Evolutionary conservation across 30 jellyfish, hydroid and myxozoan genomes (phyloP).

Genomic region (Aurelia coerulea): DNA sequence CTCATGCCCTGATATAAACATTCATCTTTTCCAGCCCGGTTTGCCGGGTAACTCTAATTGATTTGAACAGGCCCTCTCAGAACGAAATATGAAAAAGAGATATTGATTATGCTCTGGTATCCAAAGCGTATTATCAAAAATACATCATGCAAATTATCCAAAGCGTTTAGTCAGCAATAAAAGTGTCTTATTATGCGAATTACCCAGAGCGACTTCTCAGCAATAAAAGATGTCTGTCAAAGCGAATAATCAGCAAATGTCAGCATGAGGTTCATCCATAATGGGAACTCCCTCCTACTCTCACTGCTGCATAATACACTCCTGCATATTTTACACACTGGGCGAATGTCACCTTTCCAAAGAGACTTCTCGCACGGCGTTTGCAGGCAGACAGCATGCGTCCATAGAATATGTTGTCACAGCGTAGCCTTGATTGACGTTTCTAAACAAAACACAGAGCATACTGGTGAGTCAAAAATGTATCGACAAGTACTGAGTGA

Average conservation of each 20-base stretch:
- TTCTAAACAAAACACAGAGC: constrained; percentile 15
- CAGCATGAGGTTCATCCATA: constrained; percentile 11
- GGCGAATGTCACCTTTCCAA: constrained; percentile 16
- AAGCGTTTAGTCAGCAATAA: no score
- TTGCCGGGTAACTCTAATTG: no score
- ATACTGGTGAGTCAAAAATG: not conserved
- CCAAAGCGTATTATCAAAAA: no score
- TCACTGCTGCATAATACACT: constrained; percentile 23
- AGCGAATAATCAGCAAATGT: not conserved
- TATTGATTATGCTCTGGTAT: no score
- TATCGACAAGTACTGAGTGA: not conserved
- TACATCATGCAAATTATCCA: no score
- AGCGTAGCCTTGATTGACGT: constrained; percentile 25
- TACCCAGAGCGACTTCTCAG: no score
- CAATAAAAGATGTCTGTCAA: no score
- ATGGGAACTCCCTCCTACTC: constrained; percentile 23
- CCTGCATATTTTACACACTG: constrained; percentile 17
- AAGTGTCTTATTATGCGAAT: no score
- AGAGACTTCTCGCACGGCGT: constrained; percentile 16
- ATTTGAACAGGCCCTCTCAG: no score
- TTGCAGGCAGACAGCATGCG: constrained; percentile 25
- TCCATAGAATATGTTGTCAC: constrained; percentile 28
- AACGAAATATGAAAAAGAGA: no score
- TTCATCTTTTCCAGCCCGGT: no score
- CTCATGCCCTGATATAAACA: no score